Base-by-base conservation (phyloP, 1,140 invertebrate species). In the Lordiphosa clarofinis region DNA sequence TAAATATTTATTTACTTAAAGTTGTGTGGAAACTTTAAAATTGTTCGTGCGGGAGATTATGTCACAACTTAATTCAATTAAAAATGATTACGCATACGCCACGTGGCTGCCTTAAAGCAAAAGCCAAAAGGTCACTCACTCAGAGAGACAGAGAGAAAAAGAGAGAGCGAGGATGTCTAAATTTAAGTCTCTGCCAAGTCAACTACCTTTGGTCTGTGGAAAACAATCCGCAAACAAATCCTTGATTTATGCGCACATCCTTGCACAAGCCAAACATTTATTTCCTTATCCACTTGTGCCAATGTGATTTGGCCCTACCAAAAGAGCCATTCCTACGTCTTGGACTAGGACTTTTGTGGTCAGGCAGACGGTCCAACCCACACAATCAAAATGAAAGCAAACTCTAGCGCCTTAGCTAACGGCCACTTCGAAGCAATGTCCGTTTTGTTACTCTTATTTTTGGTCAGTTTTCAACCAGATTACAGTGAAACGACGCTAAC, bases 191-290 rank as follows among this genome's bases (percentile, higher is more conserved):
- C 46, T 54, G 54, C 43, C 49, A 70, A 79, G 67, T 75, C 61
- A 82, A 68, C 67, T 82, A 76, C 62, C 76, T 81, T 73, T 66
- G 44, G 8, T 40, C 10, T 37, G 19, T 38, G 40, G 28, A 36
- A 81, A 78, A 63, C 56, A 84, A 84, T 84, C 78, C 78, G 70
- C 79, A 87, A 87, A 87, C 78, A 87, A 87, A 87, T 87, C 84
- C 84, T 87, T 87, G 84, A 87, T 87, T 87, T 87, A 87, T 87
- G 78, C 78, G 68, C 79, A 75, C 78, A 82, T 87, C 82, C 73
- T 78, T 68, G 59, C 74, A 64, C 72, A 68, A 74, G 71, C 69
- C 79, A 84, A 84, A 84, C 84, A 87, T 87, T 87, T 87, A 87
- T 87, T 84, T 87, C 84, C 84, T 87, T 87, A 87, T 87, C 78